Evolutionary conservation across 2,113 vertebrate genomes (phyloP).

Genomic region (Benitochromis conjunctus): DNA sequence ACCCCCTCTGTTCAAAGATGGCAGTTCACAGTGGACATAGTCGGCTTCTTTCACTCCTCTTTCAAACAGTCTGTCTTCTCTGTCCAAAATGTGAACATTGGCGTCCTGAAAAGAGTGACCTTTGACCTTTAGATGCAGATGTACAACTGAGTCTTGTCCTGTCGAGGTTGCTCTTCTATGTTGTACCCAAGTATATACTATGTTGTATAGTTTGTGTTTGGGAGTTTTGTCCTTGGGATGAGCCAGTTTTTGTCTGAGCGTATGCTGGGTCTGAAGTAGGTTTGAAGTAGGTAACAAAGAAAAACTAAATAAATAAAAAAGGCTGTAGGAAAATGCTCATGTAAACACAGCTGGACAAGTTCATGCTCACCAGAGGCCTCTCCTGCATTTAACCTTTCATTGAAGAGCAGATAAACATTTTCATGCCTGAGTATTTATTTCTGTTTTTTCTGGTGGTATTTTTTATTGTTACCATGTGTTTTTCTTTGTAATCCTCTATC

Average conservation of each 20-base stretch:
- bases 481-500: neutral
- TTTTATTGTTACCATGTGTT: neutral
- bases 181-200: neutral
- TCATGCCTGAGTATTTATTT: neutral
- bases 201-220: neutral
- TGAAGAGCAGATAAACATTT: neutral
- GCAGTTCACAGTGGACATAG: neutral
- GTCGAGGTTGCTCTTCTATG: neutral
- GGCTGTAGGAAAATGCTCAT: neutral
- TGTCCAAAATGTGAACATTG: neutral
- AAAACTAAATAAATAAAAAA: neutral
- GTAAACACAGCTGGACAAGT: neutral
- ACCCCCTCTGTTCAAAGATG: neutral
- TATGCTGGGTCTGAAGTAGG: neutral
- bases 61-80: neutral
- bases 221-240: neutral
- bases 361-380: neutral
- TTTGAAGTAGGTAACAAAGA: neutral
- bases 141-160: neutral
- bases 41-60: neutral
- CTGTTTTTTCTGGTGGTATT: neutral
- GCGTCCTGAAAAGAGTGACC: neutral
- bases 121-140: neutral
- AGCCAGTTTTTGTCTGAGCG: neutral
- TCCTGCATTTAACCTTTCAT: neutral